Evolutionary conservation across 2,888 invertebrate genomes (phyloP).

Genomic region (Macroteleia sp.): DNA sequence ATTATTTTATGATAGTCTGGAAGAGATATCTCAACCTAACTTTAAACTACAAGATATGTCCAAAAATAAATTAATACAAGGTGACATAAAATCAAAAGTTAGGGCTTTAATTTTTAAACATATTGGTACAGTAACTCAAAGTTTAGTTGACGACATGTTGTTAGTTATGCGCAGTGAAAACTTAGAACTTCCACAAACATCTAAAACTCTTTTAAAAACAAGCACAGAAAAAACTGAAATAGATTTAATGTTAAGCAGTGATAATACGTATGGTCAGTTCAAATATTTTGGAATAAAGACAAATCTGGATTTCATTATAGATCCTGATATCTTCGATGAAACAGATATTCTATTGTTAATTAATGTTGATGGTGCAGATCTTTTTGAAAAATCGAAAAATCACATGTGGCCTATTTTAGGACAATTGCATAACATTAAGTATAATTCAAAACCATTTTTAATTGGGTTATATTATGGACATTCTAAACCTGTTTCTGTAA

Average conservation of each 20-base stretch:
- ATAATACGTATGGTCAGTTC: background rate
- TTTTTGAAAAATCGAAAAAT: background rate
- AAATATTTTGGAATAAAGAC: background rate
- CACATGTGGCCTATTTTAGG: no score
- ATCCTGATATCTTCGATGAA: background rate
- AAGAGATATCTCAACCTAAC: no score
- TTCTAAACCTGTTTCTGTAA: no score
- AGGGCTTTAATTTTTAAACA: background rate
- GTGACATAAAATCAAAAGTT: background rate
- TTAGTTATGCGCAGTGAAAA: background rate
- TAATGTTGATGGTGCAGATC: background rate
- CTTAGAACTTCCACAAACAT: background rate
- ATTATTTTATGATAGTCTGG: no score
- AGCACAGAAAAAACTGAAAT: background rate
- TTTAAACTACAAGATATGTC: no score
- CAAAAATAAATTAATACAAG: no score
- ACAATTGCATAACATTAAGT: no score
- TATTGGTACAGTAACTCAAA: background rate
- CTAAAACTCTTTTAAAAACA: background rate
- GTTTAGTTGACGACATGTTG: background rate
- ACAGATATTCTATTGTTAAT: background rate
- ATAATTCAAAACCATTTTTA: no score
- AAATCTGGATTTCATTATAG: background rate
- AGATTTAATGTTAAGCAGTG: background rate
- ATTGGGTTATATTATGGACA: no score